Evolutionary conservation across 2,113 vertebrate species (phyloP).

Genomic region (Natator depressus): DNA sequence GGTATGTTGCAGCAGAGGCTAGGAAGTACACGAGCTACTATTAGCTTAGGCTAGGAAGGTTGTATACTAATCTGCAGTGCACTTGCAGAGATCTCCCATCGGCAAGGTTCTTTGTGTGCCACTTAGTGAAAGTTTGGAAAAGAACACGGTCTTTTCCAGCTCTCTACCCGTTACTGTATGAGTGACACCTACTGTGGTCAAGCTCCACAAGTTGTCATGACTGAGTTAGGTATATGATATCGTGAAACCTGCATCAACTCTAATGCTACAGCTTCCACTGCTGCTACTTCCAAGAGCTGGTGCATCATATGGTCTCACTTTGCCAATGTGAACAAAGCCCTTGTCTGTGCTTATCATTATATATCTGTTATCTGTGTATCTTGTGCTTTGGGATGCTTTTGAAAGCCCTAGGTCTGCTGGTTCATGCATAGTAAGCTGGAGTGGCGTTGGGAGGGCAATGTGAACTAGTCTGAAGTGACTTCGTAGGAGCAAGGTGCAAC

Average conservation of each 20-base stretch:
- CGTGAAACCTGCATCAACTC: neutral
- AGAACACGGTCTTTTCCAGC: neutral
- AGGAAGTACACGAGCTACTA: neutral
- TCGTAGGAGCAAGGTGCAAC: accelerated
- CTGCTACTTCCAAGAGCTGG: neutral
- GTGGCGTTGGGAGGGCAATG: neutral
- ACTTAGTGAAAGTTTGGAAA: neutral
- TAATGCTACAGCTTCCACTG: neutral
- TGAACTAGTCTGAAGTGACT: too few species aligned
- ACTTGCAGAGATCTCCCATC: too few species aligned
- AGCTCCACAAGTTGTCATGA: neutral
- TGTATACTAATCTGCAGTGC: neutral
- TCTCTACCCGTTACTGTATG: neutral
- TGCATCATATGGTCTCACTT: neutral
- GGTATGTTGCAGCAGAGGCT: neutral
- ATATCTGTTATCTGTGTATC: neutral
- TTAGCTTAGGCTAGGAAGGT: neutral
- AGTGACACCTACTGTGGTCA: neutral
- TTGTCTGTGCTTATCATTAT: neutral
- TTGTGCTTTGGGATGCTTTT: neutral
- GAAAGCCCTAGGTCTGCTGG: neutral
- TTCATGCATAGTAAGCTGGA: neutral
- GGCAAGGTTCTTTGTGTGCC: neutral
- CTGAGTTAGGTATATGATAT: neutral
- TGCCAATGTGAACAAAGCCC: neutral